Evolutionary conservation across 2,888 invertebrate genomes (phyloP).

Genomic region (Pardosa pseudoannulata): DNA sequence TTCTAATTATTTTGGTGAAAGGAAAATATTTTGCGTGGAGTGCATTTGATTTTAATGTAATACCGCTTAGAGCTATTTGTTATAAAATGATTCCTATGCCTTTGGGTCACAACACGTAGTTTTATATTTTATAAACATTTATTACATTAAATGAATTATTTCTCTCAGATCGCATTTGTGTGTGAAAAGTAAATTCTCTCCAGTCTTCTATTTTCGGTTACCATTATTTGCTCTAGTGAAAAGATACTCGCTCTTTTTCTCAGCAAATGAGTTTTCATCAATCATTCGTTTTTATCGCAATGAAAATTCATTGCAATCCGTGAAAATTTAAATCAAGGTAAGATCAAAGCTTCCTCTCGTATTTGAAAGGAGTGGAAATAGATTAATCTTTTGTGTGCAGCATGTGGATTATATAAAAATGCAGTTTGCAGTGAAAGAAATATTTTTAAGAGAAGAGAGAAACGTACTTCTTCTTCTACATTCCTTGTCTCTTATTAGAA

Average conservation of each 20-base stretch:
- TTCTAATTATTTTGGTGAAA: too few relatives aligned
- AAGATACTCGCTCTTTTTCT: background rate
- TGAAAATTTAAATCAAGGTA: background rate
- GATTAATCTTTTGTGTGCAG: background rate
- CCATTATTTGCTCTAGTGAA: background rate
- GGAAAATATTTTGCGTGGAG: too few relatives aligned
- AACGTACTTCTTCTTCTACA: too few relatives aligned
- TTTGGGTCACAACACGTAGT: background rate
- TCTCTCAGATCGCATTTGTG: background rate
- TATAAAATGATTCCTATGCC: background rate
- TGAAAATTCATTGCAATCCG: background rate
- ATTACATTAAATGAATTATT: background rate
- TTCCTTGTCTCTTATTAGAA: too few relatives aligned
- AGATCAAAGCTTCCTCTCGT: background rate
- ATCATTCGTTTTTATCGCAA: background rate
- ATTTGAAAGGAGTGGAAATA: background rate
- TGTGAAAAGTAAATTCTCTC: background rate
- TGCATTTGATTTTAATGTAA: background rate
- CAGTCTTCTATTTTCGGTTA: background rate
- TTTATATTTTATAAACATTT: slow-evolving; percentile 2
- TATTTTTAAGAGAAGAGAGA: background rate
- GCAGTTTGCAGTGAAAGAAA: background rate
- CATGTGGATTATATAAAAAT: background rate
- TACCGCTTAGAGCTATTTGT: background rate
- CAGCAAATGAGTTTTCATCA: background rate